Evolutionary conservation across 2,888 invertebrate genomes (phyloP).

Genomic region (Neocrepidodera transversa): DNA sequence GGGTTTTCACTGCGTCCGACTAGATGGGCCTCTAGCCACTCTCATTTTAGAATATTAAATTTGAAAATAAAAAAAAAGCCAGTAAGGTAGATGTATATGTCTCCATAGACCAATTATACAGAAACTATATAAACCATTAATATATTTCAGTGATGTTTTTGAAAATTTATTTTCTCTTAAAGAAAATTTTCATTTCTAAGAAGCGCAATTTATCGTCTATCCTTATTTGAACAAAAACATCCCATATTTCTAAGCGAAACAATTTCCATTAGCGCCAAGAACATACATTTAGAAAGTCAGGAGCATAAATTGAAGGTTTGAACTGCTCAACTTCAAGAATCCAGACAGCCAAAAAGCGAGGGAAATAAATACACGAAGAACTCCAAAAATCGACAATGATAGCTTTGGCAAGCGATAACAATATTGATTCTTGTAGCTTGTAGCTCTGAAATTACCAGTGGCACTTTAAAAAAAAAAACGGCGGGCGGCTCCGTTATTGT

Average conservation of each 20-base stretch:
- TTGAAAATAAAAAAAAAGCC: too few species aligned
- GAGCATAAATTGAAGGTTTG: not conserved
- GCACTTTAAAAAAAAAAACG: not conserved
- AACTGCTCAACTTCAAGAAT: slow-evolving; percentile 41
- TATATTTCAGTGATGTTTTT: too few species aligned
- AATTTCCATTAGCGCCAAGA: not conserved
- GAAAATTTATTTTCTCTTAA: too few species aligned
- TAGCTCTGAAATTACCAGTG: slow-evolving; percentile 40
- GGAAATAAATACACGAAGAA: slow-evolving; percentile 50
- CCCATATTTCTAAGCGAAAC: not conserved
- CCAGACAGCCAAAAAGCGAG: slow-evolving; percentile 52
- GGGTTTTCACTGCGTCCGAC: too few species aligned
- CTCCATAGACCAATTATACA: too few species aligned
- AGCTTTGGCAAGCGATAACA: slow-evolving; percentile 43
- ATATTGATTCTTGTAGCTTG: slow-evolving; percentile 40
- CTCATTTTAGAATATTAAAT: too few species aligned
- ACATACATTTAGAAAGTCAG: not conserved
- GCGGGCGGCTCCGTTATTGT: not conserved
- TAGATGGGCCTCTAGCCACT: too few species aligned
- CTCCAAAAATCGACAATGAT: slow-evolving; percentile 48
- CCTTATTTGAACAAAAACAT: too few species aligned
- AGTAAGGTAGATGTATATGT: too few species aligned
- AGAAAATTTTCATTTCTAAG: too few species aligned
- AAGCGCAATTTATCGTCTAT: too few species aligned
- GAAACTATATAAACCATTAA: too few species aligned